Evolutionary conservation across 2,888 invertebrate species (phyloP).

Genomic region (Epistrophe eligans): DNA sequence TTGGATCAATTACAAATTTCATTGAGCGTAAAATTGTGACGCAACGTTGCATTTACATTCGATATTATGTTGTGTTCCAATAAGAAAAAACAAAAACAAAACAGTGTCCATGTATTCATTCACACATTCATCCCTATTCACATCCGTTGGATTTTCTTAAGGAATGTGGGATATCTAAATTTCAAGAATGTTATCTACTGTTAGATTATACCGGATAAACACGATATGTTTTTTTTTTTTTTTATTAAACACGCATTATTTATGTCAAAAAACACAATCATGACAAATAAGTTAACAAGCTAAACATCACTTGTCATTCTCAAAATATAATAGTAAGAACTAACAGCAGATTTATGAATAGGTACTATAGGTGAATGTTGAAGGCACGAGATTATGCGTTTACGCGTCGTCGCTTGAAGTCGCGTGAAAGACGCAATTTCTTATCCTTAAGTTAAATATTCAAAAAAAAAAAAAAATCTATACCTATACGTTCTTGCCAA

Average conservation of each 20-base stretch:
- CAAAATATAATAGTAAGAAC: too few species aligned
- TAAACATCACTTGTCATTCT: too few species aligned
- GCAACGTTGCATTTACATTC: conserved; percentile 81
- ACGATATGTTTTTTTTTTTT: background rate
- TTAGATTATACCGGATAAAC: background rate
- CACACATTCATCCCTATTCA: conserved; percentile 43
- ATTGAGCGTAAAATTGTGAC: conserved; percentile 84
- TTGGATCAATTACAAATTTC: conserved; percentile 82
- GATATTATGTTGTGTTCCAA: conserved; percentile 75
- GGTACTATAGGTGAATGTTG: too few species aligned
- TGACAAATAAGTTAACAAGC: too few species aligned
- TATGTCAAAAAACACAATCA: too few species aligned
- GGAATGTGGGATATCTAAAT: conserved; percentile 1
- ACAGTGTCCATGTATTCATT: conserved; percentile 21
- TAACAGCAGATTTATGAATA: too few species aligned
- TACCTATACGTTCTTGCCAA: too few species aligned
- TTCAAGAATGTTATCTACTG: background rate
- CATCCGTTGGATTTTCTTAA: conserved; percentile 47
- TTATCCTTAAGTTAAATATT: too few species aligned
- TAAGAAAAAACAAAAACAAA: conserved; percentile 29
- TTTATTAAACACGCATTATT: background rate
- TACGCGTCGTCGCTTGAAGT: too few species aligned
- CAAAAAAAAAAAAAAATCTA: too few species aligned
- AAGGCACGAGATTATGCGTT: too few species aligned
- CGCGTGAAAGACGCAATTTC: too few species aligned